These are phyloP conservation scores for Campoletis sonorensis DNA, from an alignment of 1,140 invertebrate species.

Conservation along the genomic window DNA sequence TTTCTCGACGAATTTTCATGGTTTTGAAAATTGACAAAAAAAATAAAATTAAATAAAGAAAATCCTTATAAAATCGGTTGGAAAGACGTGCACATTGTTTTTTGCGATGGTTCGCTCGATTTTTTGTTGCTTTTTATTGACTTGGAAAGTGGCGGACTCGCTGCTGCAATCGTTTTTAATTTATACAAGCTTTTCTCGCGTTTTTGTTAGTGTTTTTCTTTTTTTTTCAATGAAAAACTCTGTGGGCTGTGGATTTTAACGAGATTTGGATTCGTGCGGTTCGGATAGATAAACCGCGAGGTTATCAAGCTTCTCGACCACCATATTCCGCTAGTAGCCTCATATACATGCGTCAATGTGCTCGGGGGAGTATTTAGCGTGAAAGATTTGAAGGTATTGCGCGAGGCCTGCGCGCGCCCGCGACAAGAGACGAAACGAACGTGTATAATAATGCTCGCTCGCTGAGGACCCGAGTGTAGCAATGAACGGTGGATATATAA, in stretches of 20 bases:
- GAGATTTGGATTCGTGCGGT: constrained; percentile 1
- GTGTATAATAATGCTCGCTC: constrained; percentile 5
- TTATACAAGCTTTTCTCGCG: not conserved
- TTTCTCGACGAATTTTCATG: constrained; percentile 11
- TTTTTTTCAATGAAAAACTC: not conserved
- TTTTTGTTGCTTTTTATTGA: too few species aligned
- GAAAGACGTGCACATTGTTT: too few species aligned
- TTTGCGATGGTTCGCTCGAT: too few species aligned
- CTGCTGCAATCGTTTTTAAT: too few species aligned
- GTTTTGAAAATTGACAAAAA: not conserved
- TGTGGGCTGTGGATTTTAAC: not conserved
- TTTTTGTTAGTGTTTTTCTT: too few species aligned
- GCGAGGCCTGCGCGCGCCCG: not conserved
- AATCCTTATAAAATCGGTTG: too few species aligned
- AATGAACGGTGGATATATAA: not conserved
- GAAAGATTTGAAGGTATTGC: constrained; percentile 20
- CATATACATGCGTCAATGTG: not conserved
- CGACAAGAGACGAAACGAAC: not conserved
- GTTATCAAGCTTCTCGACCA: not conserved
- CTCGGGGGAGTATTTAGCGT: constrained; percentile 26
- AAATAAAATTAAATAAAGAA: too few species aligned
- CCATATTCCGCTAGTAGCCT: not conserved
- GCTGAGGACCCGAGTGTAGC: not conserved
- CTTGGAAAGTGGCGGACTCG: too few species aligned
- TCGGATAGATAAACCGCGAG: not conserved